Evolutionary conservation across 2,888 invertebrate species (phyloP).

Genomic region (Syrphus vitripennis): DNA sequence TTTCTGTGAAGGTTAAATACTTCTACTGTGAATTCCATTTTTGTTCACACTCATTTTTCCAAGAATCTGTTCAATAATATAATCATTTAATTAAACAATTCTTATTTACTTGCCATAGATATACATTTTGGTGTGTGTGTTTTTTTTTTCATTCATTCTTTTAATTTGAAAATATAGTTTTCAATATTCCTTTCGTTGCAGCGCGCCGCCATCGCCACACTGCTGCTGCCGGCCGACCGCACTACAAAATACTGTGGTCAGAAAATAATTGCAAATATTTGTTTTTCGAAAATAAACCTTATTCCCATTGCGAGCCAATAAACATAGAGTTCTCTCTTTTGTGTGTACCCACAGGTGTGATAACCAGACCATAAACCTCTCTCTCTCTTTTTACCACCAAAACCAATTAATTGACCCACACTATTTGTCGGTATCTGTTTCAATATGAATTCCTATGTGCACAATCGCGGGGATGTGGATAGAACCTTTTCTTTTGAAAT

Average conservation of each 20-base stretch:
- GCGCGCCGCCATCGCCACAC: neutral
- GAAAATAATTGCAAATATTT: slow-evolving; percentile 15
- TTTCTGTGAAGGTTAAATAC: too few relatives aligned
- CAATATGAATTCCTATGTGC: slow-evolving; percentile 19
- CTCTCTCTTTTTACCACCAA: too few relatives aligned
- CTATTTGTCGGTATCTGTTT: slow-evolving; percentile 54
- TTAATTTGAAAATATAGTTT: neutral
- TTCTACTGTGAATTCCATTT: too few relatives aligned
- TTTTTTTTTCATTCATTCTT: too few relatives aligned
- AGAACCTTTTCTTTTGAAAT: slow-evolving; percentile 40
- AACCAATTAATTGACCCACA: slow-evolving; percentile 65
- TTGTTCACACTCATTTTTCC: too few relatives aligned
- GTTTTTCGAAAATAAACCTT: slow-evolving; percentile 8
- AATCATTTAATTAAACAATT: too few relatives aligned
- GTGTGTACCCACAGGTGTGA: slow-evolving; percentile 57
- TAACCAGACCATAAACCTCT: slow-evolving; percentile 67
- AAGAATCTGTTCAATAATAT: too few relatives aligned
- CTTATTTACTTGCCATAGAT: too few relatives aligned
- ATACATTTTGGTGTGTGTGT: too few relatives aligned
- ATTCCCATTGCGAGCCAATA: neutral
- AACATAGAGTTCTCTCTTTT: slow-evolving; percentile 2
- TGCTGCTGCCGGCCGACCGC: neutral
- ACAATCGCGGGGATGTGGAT: neutral
- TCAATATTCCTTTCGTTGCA: neutral
- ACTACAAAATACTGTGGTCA: neutral